Evolutionary conservation across 1,140 invertebrate genomes (phyloP).

Genomic region (Drosophila melanica): DNA sequence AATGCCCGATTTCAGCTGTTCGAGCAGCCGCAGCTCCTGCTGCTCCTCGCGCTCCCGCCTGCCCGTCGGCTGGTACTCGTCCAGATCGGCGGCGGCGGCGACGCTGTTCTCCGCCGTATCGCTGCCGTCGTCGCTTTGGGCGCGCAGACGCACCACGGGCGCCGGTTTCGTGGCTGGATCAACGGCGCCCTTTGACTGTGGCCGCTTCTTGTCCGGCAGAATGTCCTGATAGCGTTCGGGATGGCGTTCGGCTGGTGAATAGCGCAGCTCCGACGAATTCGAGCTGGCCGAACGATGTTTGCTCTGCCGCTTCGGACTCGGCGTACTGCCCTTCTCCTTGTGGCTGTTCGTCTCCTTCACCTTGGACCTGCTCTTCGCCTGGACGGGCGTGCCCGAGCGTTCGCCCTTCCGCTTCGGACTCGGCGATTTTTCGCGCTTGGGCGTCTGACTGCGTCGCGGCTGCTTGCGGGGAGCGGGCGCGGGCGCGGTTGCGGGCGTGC

Average conservation of each 20-base stretch:
- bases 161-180: constrained; percentile 72
- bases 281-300: constrained; percentile 58
- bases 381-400: constrained; percentile 41
- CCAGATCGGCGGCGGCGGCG: constrained; percentile 48
- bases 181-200: constrained; percentile 37
- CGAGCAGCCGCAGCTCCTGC: constrained; percentile 87
- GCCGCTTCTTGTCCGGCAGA: constrained; percentile 82
- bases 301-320: constrained; percentile 45
- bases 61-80: constrained; percentile 84
- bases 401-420: constrained; percentile 36
- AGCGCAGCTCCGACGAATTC: constrained; percentile 85
- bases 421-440: constrained; percentile 10
- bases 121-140: constrained; percentile 87
- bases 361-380: constrained; percentile 26
- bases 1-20: constrained; percentile 87
- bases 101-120: constrained; percentile 79
- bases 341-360: constrained; percentile 38
- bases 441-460: constrained; percentile 14
- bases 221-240: constrained; percentile 87
- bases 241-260: constrained; percentile 87
- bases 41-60: constrained; percentile 62
- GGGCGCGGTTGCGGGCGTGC: constrained; percentile 54
- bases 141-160: constrained; percentile 87
- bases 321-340: constrained; percentile 45
- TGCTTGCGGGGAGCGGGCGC: constrained; percentile 54